Base-by-base conservation (phyloP, 2,888 invertebrate genomes). In the Agrilus mali region DNA sequence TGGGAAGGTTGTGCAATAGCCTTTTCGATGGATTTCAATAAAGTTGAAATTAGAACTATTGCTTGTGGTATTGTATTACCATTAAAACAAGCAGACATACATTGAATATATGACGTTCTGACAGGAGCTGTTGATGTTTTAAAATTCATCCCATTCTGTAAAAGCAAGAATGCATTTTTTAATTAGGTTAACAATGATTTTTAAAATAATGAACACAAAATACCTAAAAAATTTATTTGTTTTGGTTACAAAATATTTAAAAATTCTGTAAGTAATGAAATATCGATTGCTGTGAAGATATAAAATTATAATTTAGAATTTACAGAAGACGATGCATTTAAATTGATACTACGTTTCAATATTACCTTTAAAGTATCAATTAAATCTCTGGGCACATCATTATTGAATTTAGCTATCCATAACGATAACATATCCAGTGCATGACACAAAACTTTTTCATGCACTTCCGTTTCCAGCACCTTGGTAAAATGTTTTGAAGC, bases 381-480 rank as follows among this genome's bases (percentile, higher is more conserved):
- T 8, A 87, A 67, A 51, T 71, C 73, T 46, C 74, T 73, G 2
- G 86, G 82, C 32, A 84, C 68, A 47, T 75, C 74, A n/a, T 69
- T 73, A 1, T 68, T 67, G 49, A 83, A 77, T 58, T 80, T 78
- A 13, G 64, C 59, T 40, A 82, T 78, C 95, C 94, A 95, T 17
- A 79, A 63, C 7, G 81, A 74, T 65, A 93, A 75, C 77, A 84
- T 82, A 55, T 87, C 82, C 17, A 94, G 69, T 7, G 86, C 82
- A 54, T 80, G 81, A 49, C 86, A 78, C 41, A 94, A 67, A 1
- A 89, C 92, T 59, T 88, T 88, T 66, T 96, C 95, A 64, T 95
- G 93, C 31, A 88, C 87, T 74, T 96, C 95, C 39, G 76, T 74
- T 58, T 88, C 87, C 35, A 95, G 69, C 35, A 87, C 79, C 61